Evolutionary conservation across 1,140 invertebrate species (phyloP).

Genomic region (Anastrepha ludens): DNA sequence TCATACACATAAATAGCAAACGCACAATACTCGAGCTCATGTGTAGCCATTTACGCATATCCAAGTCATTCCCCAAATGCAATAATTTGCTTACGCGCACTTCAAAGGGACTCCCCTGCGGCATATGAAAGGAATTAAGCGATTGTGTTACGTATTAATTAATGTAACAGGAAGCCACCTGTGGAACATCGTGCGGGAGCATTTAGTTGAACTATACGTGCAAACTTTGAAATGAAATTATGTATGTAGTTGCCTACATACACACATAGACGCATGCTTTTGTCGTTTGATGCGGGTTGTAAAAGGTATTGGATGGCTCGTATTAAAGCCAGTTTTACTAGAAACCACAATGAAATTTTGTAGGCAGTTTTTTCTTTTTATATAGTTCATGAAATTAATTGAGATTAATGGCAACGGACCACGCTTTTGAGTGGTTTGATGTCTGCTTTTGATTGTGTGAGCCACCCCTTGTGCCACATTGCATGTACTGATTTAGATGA

Average conservation of each 20-base stretch:
- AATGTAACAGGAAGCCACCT: background rate
- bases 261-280: too few relatives aligned
- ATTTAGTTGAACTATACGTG: background rate
- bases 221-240: too few relatives aligned
- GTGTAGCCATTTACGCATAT: background rate
- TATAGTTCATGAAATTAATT: background rate
- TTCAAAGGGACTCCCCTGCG: background rate
- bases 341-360: background rate
- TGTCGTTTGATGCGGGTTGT: too few relatives aligned
- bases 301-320: too few relatives aligned
- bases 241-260: too few relatives aligned
- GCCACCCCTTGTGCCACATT: background rate
- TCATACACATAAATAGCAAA: too few relatives aligned
- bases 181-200: background rate
- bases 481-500: too few relatives aligned
- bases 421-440: background rate
- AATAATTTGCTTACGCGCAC: slow-evolving; percentile 2
- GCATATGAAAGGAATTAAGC: slow-evolving; percentile 15
- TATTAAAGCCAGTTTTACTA: background rate
- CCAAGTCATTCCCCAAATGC: slow-evolving; percentile 26
- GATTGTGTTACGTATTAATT: background rate
- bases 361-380: background rate
- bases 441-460: background rate
- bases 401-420: background rate
- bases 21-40: background rate